These are phyloP conservation scores for Chelmon rostratus DNA, from an alignment of 2,797 vertebrate genomes.

Conservation along the genomic window DNA sequence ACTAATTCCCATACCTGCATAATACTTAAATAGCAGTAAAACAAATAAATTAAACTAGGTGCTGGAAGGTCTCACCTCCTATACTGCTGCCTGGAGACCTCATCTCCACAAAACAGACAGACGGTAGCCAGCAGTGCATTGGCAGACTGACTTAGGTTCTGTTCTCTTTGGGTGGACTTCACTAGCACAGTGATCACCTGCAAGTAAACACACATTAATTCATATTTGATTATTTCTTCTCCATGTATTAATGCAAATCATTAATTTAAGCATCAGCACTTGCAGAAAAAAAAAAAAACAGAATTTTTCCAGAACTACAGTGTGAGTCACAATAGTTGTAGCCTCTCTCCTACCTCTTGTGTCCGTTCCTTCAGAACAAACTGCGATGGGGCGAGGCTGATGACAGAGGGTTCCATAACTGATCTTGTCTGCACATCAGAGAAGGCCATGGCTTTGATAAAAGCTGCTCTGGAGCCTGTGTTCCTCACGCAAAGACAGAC, in stretches of 20 bases:
- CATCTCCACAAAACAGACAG: conserved; percentile 94
- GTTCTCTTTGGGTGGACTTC: conserved; percentile 85
- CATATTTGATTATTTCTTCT: neutral
- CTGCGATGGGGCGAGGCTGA: conserved; percentile 91
- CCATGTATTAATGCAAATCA: neutral
- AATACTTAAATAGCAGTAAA: conserved; percentile 5
- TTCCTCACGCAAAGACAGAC: conserved; percentile 90
- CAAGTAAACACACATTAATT: conserved; percentile 23
- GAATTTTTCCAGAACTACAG: neutral
- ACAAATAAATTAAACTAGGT: neutral
- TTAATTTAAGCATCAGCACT: too few species aligned
- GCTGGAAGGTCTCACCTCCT: conserved; percentile 86
- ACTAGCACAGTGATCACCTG: conserved; percentile 92
- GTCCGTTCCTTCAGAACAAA: conserved; percentile 94
- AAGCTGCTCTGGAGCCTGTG: conserved; percentile 94
- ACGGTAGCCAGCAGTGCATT: conserved; percentile 87
- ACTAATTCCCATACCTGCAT: neutral
- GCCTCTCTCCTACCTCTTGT: conserved; percentile 86
- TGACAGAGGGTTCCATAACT: conserved; percentile 84
- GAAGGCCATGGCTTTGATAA: conserved; percentile 91
- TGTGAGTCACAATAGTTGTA: neutral
- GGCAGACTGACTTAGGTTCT: conserved; percentile 69
- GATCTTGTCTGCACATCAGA: conserved; percentile 83
- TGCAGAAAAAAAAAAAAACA: too few species aligned
- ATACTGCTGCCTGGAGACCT: conserved; percentile 94